Base-by-base conservation (phyloP, 1,140 invertebrate species). In the Calycopis cecrops region DNA sequence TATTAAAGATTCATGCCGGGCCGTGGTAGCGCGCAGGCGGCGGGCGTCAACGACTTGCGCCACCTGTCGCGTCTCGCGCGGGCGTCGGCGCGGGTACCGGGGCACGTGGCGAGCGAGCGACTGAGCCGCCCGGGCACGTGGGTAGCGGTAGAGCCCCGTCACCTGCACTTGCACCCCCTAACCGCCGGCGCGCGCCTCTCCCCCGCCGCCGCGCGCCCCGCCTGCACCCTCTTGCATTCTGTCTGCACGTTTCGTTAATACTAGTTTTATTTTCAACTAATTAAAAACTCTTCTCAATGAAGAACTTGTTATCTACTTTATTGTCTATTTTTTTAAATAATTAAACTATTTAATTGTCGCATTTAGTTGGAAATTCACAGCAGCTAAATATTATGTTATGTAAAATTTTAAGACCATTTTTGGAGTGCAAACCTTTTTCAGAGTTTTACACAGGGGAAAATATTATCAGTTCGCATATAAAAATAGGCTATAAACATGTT, bases 111-210 rank as follows among this genome's bases (percentile, higher is more conserved):
- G 76, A 66, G 67, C 68, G 65, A 71, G 76, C 73, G 73, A 78
- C 77, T 81, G 75, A 75, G 65, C 55, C 63, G 52, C 71, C 73
- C 74, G 74, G 79, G 77, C 75, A 77, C 79, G 77, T 79, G 79
- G 75, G 67, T 65, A 59, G 74, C 68, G 71, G 69, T 73, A 69
- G 72, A 71, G 77, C 72, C 79, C 79, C 73, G 77, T 77, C 79
- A 77, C 71, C 69, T 76, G 74, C 73, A 76, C 70, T 66, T 71
- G 69, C 72, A 69, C 72, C 67, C 66, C 44, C 55, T 49, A 12
- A 11, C 33, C 33, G 58, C 48, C 56, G 18, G 60, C 53, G 35
- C 58, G 17, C 55, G 52, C 55, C 52, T 21, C 50, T 18, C 54
- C 40, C 34, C 52, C 35, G 48, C 62, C 33, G 60, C 60, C 62